Evolutionary conservation across 2,888 invertebrate species (phyloP), one percentile per base, ranked within the genome.

Genomic region (Keiferia lycopersicella): DNA sequence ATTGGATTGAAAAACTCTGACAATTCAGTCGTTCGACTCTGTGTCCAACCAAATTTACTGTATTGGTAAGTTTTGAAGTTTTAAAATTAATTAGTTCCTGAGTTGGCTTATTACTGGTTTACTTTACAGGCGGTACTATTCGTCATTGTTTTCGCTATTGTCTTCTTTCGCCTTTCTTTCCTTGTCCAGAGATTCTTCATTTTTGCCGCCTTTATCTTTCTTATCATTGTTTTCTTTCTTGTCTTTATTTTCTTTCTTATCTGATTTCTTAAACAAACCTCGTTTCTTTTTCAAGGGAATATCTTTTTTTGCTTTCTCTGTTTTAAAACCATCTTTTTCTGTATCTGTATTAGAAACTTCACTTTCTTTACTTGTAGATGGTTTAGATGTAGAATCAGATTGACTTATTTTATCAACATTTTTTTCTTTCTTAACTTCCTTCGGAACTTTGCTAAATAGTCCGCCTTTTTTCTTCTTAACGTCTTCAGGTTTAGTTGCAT

Each of bases 381-480:
- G 26, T 16, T 16, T 34, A 3, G 34, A 8, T 34, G n/a, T 56
- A 56, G 56, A 1, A 34, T 30, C 34, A n/a, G 56, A 30, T 30
- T 14, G 26, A 26, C n/a, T 30, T 22, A 11, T 20, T 20, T 22
- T 22, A 12, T 12, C 51, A 6, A 11, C 12, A 10, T 34, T 34
- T 34, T 34, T 34, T n/a, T 34, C 30, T 6, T 12, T 8, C 26
- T 26, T 34, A 16, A 16, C 30, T 16, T 56, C 34, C 16, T 56
- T 56, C 10, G 30, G n/a, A n/a, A 34, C 34, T 34, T 16, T 56
- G 8, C 56, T 56, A 16, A 56, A 56, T 0, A 56, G 2, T 34
- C 56, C 56, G n/a, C 56, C 26, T n/a, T 56, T 56, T 56, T 56
- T 56, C 34, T 34, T 56, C 6, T 34, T 8, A 16, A 30, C 34